Conservation (phyloP, 2,888 invertebrate genomes). For the Nasonovia ribisnigri region DNA sequence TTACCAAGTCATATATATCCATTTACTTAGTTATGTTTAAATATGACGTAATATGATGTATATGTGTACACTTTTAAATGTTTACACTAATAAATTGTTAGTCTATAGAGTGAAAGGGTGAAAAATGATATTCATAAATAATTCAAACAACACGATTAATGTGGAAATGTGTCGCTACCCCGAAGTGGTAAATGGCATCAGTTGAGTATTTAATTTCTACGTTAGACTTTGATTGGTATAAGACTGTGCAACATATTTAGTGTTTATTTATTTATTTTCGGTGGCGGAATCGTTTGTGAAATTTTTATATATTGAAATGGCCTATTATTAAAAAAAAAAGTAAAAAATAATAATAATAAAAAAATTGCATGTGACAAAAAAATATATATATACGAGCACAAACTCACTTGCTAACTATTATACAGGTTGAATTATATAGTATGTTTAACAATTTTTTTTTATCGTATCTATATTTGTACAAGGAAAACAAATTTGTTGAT, state of each 20-base stretch:
- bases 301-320: constrained; percentile 62
- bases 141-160: constrained; percentile 65
- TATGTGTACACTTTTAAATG: constrained; percentile 44
- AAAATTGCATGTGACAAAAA: constrained; percentile 62
- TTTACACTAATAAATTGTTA: constrained; percentile 64
- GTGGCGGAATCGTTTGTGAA: constrained; percentile 64
- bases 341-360: constrained; percentile 26
- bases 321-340: constrained; percentile 60
- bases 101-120: constrained; percentile 64
- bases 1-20: constrained; percentile 26
- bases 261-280: constrained; percentile 63
- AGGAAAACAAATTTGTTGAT: constrained; percentile 59
- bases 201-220: constrained; percentile 65
- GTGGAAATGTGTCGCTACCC: constrained; percentile 56
- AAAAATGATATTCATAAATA: constrained; percentile 62
- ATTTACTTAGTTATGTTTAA: constrained; percentile 44
- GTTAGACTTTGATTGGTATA: constrained; percentile 65
- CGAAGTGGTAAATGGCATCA: constrained; percentile 60
- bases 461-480: constrained; percentile 43
- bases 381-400: constrained; percentile 62
- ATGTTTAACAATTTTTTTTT: constrained; percentile 61
- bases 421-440: constrained; percentile 61
- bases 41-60: constrained; percentile 40
- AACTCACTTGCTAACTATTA: constrained; percentile 64
- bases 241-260: constrained; percentile 65